These are phyloP conservation scores for Lepidonotus clava DNA, from an alignment of 2,888 invertebrate genomes.

Conservation along the genomic window DNA sequence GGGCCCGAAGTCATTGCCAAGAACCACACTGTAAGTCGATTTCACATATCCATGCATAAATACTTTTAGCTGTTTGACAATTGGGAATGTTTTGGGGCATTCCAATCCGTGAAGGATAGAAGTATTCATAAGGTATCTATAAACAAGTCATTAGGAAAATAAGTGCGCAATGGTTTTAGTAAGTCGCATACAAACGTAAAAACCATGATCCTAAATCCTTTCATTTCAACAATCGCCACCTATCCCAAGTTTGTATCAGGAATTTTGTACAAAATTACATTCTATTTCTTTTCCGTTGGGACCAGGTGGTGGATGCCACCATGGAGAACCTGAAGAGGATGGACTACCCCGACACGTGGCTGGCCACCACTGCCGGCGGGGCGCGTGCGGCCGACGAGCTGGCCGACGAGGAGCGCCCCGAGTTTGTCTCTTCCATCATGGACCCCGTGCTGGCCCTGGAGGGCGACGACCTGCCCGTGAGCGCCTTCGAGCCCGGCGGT, in stretches of 20 bases:
- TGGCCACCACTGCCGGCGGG: slow-evolving; percentile 35
- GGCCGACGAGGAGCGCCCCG: slow-evolving; percentile 56
- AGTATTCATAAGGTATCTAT: no score
- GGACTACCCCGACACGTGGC: slow-evolving; percentile 62
- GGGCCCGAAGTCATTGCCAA: slow-evolving; percentile 64
- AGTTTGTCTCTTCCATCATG: slow-evolving; percentile 65
- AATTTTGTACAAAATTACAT: neutral
- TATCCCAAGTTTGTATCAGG: neutral
- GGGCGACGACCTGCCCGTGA: slow-evolving; percentile 66
- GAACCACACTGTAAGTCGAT: slow-evolving; percentile 61
- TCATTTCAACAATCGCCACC: no score
- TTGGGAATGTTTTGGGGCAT: neutral
- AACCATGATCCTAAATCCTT: no score
- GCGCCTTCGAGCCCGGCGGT: slow-evolving; percentile 66
- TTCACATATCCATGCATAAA: no score
- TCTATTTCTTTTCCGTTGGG: no score
- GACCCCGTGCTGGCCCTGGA: slow-evolving; percentile 65
- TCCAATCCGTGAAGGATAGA: no score
- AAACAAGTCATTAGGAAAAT: neutral
- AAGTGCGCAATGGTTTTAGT: no score
- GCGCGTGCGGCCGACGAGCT: neutral
- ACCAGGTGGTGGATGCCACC: slow-evolving; percentile 62
- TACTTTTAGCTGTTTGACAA: neutral
- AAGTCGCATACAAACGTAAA: no score
- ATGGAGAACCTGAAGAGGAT: slow-evolving; percentile 60